These are phyloP conservation scores for Stigmatopora argus DNA, from an alignment of 2,113 vertebrate species.

Conservation along the genomic window DNA sequence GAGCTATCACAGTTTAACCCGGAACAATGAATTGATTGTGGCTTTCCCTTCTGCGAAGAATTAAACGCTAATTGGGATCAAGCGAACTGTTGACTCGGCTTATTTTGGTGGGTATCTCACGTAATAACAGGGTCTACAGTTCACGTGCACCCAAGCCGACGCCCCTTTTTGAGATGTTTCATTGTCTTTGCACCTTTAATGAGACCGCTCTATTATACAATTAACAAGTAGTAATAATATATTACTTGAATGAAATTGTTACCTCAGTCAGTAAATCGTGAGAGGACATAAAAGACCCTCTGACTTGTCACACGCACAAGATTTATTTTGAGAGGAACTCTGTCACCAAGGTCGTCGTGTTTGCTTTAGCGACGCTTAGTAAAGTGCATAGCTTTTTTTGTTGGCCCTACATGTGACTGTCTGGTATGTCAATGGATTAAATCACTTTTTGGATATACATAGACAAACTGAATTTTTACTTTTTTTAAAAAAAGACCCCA, in stretches of 20 bases:
- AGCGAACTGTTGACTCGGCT: constrained; percentile 37
- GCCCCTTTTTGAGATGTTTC: not conserved
- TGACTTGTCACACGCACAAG: constrained; percentile 7
- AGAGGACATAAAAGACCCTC: not conserved
- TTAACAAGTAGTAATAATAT: not conserved
- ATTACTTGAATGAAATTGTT: not conserved
- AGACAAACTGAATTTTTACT: not conserved
- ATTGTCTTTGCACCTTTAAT: not conserved
- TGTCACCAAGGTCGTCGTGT: not conserved
- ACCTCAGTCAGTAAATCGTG: not conserved
- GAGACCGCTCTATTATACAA: not conserved
- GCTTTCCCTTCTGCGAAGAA: constrained; percentile 3
- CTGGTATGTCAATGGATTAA: not conserved
- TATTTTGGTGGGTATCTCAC: constrained; percentile 9
- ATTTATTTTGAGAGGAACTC: constrained; percentile 4
- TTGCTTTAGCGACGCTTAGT: not conserved
- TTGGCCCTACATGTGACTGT: constrained; percentile 1
- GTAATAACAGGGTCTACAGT: constrained; percentile 26
- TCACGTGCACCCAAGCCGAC: constrained; percentile 4
- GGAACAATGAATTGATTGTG: constrained; percentile 11
- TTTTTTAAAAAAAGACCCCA: not conserved
- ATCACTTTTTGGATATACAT: not conserved
- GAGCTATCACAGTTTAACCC: not conserved
- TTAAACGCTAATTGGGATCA: constrained; percentile 35
- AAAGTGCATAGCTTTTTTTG: constrained; percentile 6